Conservation (phyloP, 1,140 invertebrate genomes). For the Stegodyphus dumicola region DNA sequence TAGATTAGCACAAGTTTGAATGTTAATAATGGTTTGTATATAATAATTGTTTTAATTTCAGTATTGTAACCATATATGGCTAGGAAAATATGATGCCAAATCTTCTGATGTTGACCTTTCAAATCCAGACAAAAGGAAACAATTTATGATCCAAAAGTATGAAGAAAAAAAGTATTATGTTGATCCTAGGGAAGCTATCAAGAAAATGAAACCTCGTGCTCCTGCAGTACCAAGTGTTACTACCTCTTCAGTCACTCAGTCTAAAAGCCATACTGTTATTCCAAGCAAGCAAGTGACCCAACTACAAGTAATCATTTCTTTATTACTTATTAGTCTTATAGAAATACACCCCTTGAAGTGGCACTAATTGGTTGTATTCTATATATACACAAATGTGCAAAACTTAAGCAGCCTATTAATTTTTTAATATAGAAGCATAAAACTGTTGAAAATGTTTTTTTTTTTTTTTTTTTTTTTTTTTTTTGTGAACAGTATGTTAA, state of each 20-base stretch:
- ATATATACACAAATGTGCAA: no score
- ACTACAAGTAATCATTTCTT: neutral
- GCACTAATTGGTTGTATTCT: no score
- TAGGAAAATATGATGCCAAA: conserved; percentile 47
- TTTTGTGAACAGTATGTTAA: no score
- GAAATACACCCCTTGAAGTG: no score
- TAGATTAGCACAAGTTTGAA: neutral
- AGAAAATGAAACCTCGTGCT: conserved; percentile 55
- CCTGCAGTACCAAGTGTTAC: conserved; percentile 34
- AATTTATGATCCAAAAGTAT: conserved; percentile 52
- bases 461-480: no score
- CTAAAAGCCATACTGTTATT: conserved; percentile 48
- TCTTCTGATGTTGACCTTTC: conserved; percentile 19
- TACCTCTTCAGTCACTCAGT: conserved; percentile 1
- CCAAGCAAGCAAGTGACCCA: conserved; percentile 3
- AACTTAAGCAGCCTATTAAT: no score
- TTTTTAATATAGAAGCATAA: no score
- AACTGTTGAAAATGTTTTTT: no score
- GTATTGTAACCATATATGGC: conserved; percentile 52
- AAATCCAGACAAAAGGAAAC: conserved; percentile 38
- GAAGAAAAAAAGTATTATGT: conserved; percentile 57
- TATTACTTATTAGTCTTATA: no score
- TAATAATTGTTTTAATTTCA: conserved; percentile 14
- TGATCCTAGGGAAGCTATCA: conserved; percentile 51
- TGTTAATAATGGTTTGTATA: neutral